Percentiles rank a stretch among this genome's conserved stretches.
Evolutionary conservation across 1,140 invertebrate genomes (phyloP).

Genomic region (Drosophila elegans): DNA sequence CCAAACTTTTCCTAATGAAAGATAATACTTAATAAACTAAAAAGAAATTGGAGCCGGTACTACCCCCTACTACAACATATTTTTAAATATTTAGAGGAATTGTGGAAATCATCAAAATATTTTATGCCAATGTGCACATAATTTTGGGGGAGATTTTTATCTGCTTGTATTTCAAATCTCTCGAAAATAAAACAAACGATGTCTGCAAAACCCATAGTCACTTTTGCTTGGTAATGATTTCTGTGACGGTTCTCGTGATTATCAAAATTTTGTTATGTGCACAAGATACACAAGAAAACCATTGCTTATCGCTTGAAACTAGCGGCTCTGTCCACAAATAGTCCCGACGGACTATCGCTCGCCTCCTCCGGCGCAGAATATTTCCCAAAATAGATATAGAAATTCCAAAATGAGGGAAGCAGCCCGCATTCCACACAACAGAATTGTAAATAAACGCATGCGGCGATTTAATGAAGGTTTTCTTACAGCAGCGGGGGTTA

Average conservation of each 20-base stretch:
- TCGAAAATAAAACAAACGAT: not conserved
- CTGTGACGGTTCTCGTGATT: not conserved
- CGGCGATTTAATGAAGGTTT: conserved; percentile 28
- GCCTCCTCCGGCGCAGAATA: conserved; percentile 44
- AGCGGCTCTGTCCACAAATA: conserved; percentile 30
- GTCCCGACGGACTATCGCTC: conserved; percentile 16
- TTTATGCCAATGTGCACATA: not conserved
- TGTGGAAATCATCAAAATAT: not conserved
- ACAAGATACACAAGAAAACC: conserved; percentile 37
- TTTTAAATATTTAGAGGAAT: too few relatives aligned
- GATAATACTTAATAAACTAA: too few relatives aligned
- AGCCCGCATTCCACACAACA: conserved; percentile 29
- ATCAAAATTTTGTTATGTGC: conserved; percentile 21
- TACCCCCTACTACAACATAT: too few relatives aligned
- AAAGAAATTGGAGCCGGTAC: too few relatives aligned
- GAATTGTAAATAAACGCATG: conserved; percentile 40
- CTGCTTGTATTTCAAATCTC: not conserved
- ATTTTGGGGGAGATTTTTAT: not conserved
- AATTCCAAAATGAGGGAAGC: conserved; percentile 62
- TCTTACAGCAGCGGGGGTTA: conserved; percentile 35
- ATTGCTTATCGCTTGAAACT: conserved; percentile 38
- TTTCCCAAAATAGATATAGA: conserved; percentile 64
- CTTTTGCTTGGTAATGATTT: not conserved
- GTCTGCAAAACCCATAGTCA: not conserved
- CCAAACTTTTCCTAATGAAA: too few relatives aligned